Base-by-base conservation (phyloP, 1,140 invertebrate species). In the Protaetia brevitarsis region DNA sequence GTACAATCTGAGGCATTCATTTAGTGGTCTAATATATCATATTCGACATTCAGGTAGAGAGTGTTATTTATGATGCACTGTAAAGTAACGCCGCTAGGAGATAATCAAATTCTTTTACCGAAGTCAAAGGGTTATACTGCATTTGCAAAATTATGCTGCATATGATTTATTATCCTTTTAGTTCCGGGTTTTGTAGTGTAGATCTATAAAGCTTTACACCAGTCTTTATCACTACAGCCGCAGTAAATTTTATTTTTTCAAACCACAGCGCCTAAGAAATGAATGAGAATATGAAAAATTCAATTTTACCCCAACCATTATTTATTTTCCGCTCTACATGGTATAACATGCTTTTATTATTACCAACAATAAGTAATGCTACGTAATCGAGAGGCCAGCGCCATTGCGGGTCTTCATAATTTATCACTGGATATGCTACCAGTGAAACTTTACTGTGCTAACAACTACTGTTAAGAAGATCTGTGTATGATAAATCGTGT, bases 101-200 rank as follows among this genome's bases (percentile, higher is more conserved):
- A 58, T 61, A 63, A 66, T 66, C 65, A 66, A 37, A 56, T 36
- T 61, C 27, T 63, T 66, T 51, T 21, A 64, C 62, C 31, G 66
- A 57, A 68, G 62, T 68, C 62, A 64, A 68, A 68, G 66, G 66
- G 63, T 68, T 68, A 68, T 66, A 68, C 59, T 64, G 66, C 66
- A 64, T 68, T 21, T 45, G 37, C 37, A 13, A 45, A 45, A 13
- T 63, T 68, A 34, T 30, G 60, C 23, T 61, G 16, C 21, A 26
- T 13, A 63, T 68, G 66, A 68, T 68, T 68, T 68, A 68, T 68
- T 64, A 56, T 36, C 57, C 21, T 64, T 37, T 68, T 68, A 68
- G 66, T 68, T 68, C 66, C 66, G 66, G 66, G 61, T 60, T 68
- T 45, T 45, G 37, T 45, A 2, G 2, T 45, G 37, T 45, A 19